Percentiles rank a stretch among this genome's conserved stretches.
These are phyloP conservation scores for Stegodyphus dumicola DNA, from an alignment of 1,140 invertebrate genomes.

Conservation along the genomic window DNA sequence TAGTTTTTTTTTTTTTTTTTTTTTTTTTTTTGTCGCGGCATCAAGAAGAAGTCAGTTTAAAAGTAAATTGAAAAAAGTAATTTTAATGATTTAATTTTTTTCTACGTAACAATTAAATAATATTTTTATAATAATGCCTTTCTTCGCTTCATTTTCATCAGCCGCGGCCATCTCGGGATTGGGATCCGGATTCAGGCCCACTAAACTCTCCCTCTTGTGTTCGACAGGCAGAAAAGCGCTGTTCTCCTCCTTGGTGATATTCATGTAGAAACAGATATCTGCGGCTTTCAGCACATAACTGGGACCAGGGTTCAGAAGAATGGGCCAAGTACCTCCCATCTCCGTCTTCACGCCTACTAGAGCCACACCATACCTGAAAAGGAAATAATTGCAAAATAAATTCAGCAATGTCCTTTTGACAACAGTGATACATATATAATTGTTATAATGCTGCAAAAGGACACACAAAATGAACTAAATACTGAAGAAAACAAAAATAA, in stretches of 20 bases:
- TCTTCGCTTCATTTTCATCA: background rate
- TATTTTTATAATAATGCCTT: too few relatives aligned
- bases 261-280: conserved; percentile 98
- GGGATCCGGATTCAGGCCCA: conserved; percentile 8
- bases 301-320: conserved; percentile 96
- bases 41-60: too few relatives aligned
- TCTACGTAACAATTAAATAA: too few relatives aligned
- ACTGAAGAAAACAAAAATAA: too few relatives aligned
- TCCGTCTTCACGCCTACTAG: conserved; percentile 93
- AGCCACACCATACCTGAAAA: conserved; percentile 89
- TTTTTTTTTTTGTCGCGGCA: too few relatives aligned
- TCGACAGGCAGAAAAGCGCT: conserved; percentile 69
- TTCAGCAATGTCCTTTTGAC: too few relatives aligned
- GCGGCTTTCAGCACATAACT: conserved; percentile 85
- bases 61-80: too few relatives aligned
- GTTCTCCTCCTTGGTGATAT: conserved; percentile 96
- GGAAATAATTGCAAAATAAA: background rate
- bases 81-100: too few relatives aligned
- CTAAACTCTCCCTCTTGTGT: conserved; percentile 27
- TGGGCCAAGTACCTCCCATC: conserved; percentile 85
- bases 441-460: too few relatives aligned
- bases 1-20: too few relatives aligned
- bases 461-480: too few relatives aligned
- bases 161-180: background rate
- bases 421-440: too few relatives aligned